Evolutionary conservation across 2,888 invertebrate species (phyloP).

Genomic region (Eupithecia inturbata): DNA sequence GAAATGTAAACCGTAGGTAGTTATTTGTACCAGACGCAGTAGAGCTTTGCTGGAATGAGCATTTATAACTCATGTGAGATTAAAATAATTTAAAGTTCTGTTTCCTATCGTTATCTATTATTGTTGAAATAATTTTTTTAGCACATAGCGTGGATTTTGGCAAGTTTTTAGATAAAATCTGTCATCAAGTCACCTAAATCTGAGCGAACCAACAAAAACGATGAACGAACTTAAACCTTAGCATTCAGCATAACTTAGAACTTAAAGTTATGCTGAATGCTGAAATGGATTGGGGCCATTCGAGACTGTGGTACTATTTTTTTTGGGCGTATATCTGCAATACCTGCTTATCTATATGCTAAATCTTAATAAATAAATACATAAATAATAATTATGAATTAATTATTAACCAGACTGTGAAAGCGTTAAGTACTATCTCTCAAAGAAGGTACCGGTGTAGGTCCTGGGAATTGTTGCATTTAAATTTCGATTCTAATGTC

Average conservation of each 20-base stretch:
- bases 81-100: neutral
- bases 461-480: neutral
- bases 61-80: neutral
- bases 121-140: neutral
- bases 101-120: neutral
- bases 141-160: too few species aligned
- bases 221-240: too few species aligned
- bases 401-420: neutral
- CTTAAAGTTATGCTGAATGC: neutral
- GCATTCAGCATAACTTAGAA: too few species aligned
- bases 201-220: too few species aligned
- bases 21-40: neutral
- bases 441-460: neutral
- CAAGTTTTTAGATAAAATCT: too few species aligned
- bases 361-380: neutral
- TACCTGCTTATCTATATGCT: neutral
- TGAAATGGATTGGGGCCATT: neutral
- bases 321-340: neutral
- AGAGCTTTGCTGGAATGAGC: neutral
- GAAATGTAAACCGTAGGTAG: neutral
- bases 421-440: neutral
- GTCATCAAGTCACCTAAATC: too few species aligned
- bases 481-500: conserved; percentile 16
- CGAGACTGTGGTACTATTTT: neutral
- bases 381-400: neutral